Percentiles rank a stretch among this genome's conserved stretches.
Conservation (phyloP, 2,888 invertebrate genomes). For the Penaeus monodon region DNA sequence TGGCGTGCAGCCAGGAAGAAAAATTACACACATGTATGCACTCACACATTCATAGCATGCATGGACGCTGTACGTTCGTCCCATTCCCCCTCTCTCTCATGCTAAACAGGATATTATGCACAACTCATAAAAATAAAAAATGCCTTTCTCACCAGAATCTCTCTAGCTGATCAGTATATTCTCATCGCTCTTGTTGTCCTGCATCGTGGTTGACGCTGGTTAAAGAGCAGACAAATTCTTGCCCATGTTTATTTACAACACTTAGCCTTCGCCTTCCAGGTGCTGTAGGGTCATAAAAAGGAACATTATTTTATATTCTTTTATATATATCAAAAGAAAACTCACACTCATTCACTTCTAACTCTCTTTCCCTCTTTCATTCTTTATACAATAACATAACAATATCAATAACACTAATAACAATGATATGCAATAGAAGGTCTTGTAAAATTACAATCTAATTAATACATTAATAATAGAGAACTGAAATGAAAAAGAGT, state of each 20-base stretch:
- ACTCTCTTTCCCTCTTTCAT: too few species aligned
- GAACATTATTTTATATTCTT: not conserved
- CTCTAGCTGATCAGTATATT: conserved; percentile 67
- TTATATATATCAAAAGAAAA: not conserved
- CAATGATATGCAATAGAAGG: too few species aligned
- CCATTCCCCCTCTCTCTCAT: too few species aligned
- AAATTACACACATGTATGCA: too few species aligned
- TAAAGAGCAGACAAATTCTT: conserved; percentile 70
- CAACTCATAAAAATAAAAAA: not conserved
- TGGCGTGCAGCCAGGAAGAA: too few species aligned
- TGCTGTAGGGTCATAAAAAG: conserved; percentile 25
- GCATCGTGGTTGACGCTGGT: conserved; percentile 68
- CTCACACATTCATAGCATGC: too few species aligned
- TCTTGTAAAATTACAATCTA: too few species aligned
- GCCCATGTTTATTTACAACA: conserved; percentile 69
- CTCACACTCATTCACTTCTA: too few species aligned
- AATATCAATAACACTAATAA: too few species aligned
- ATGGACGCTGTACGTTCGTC: too few species aligned
- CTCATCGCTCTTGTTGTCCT: conserved; percentile 68
- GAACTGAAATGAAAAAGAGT: not conserved
- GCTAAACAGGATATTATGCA: too few species aligned
- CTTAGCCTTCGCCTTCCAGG: conserved; percentile 57
- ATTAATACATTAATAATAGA: not conserved
- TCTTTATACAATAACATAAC: too few species aligned
- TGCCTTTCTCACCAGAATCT: conserved; percentile 58